Evolutionary conservation across 2,113 vertebrate species (phyloP), one percentile per base, ranked within the genome.

Genomic region (Tamias sibiricus): DNA sequence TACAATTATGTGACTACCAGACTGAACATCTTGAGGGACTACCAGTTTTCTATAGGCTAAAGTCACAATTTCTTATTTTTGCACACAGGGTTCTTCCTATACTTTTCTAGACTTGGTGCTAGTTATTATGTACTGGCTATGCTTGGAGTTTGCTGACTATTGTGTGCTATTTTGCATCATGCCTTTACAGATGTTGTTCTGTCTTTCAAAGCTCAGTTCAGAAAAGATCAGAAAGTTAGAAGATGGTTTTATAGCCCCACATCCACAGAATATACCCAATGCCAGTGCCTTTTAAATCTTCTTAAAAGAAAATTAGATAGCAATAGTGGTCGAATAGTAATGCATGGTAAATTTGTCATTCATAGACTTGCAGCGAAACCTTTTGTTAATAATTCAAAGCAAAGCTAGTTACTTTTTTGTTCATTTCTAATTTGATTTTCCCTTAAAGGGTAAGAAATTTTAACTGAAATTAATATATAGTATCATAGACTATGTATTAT

Each of bases 311-410:
- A 59, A 74, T 59, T 75, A 86, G 26, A 30, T 76, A 64, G 4
- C 28, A 59, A 2, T 32, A 75, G 37, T 80, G 47, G 16, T 75
- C 66, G 75, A 81, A 35, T 85, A 90, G 79, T 57, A 77, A 77
- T 49, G 17, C 64, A 14, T 54, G 42, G 40, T 68, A 77, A 92
- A 82, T 89, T 42, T 77, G 32, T 83, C 12, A 64, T n/a, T 66
- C 16, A 52, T 81, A 81, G 3, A 90, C n/a, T 89, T 77, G 79
- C 24, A 94, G 64, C 17, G 88, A 74, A 88, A 57, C 76, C 22
- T 69, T 86, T 83, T 88, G 24, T 79, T 92, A 90, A 83, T 87
- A 14, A 88, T 57, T 91, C 4, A 95, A 91, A 75, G 35, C 89
- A 64, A 77, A 92, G 16, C 32, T 83, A 79, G 62, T 79, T 72